Conservation (phyloP, 2,888 invertebrate species). For the Andrena minutula region DNA sequence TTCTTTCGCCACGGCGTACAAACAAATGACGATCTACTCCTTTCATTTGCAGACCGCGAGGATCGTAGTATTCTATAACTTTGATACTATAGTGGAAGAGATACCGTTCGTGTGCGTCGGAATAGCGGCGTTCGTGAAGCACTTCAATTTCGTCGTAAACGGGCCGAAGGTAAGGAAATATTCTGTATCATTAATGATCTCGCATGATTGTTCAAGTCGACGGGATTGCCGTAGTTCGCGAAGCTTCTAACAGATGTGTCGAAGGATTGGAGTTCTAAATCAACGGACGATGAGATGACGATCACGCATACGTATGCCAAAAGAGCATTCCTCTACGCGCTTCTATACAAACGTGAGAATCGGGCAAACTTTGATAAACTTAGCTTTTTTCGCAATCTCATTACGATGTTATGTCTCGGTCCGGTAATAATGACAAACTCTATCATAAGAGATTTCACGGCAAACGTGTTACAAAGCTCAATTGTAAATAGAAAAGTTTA, state of each 20-base stretch:
- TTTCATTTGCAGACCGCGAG: not conserved
- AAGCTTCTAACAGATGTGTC: not conserved
- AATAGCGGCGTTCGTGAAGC: not conserved
- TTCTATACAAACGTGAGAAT: constrained; percentile 1
- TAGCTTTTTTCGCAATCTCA: not conserved
- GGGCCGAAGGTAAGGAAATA: not conserved
- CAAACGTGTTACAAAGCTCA: too few relatives aligned
- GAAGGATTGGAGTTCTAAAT: not conserved
- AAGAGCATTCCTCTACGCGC: not conserved
- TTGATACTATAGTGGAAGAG: not conserved
- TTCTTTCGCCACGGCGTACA: not conserved
- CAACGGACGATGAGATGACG: not conserved
- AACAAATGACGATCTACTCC: not conserved
- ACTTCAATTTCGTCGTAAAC: constrained; percentile 2
- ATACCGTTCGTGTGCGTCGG: not conserved
- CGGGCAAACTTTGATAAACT: not conserved
- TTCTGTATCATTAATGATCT: not conserved
- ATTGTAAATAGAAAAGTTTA: too few relatives aligned
- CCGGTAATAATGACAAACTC: too few relatives aligned
- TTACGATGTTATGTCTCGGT: too few relatives aligned
- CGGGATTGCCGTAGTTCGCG: not conserved
- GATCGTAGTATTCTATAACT: not conserved
- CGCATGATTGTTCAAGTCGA: not conserved
- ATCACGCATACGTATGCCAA: not conserved
- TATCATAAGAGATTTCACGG: too few relatives aligned